Conservation (phyloP, 2,113 vertebrate genomes). For the Myxocyprinus asiaticus region DNA sequence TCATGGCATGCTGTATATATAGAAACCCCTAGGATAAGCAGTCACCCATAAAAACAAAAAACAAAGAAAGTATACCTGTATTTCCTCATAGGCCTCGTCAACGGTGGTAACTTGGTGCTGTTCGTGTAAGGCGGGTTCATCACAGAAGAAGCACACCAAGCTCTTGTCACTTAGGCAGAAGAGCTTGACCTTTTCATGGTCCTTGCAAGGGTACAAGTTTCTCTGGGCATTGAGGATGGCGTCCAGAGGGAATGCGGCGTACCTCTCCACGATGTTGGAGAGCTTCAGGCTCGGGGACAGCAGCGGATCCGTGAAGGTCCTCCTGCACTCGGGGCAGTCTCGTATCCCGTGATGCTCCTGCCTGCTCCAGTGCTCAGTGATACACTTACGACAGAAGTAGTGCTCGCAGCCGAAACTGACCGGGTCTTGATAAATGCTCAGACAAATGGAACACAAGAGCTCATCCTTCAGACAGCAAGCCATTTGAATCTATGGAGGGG, state of each 20-base stretch:
- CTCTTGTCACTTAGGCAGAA: constrained; percentile 96
- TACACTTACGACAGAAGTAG: constrained; percentile 97
- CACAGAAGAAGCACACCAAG: constrained; percentile 97
- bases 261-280: constrained; percentile 97
- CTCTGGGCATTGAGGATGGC: constrained; percentile 92
- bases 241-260: constrained; percentile 93
- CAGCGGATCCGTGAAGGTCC: constrained; percentile 88
- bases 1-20: background rate
- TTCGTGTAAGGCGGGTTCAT: constrained; percentile 91
- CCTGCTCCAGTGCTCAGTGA: constrained; percentile 94
- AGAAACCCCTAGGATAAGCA: background rate
- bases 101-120: constrained; percentile 96
- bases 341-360: constrained; percentile 87
- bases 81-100: constrained; percentile 94
- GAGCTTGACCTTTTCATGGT: constrained; percentile 97
- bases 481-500: constrained; percentile 74
- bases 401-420: constrained; percentile 97
- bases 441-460: constrained; percentile 97
- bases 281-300: constrained; percentile 94
- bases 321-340: constrained; percentile 94
- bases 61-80: constrained; percentile 81
- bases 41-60: background rate
- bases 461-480: constrained; percentile 97
- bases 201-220: constrained; percentile 91
- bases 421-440: constrained; percentile 97